A percentile compares a stretch with the other conserved stretches of the same genome.
phyloP scores from a whole-genome alignment of 2,888 invertebrate genomes.

The Caenorhabditis sp. region DNA sequence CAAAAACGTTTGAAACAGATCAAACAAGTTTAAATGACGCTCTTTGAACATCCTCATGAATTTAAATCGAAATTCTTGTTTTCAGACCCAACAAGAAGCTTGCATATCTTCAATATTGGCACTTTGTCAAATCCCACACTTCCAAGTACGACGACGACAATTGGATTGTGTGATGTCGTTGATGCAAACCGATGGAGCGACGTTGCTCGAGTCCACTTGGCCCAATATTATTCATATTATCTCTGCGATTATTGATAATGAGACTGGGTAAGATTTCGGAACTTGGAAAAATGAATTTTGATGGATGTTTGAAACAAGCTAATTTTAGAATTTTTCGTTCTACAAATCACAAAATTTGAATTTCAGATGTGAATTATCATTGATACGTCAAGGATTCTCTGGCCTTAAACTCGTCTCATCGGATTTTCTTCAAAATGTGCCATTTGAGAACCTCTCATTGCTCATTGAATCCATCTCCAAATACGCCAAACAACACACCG shows the following conservation, averaged over 20 bases:
- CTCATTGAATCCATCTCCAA: conserved; percentile 86
- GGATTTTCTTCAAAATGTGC: conserved; percentile 90
- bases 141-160: conserved; percentile 92
- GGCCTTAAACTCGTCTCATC: conserved; percentile 91
- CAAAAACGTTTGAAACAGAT: no score
- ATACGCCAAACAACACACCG: conserved; percentile 93
- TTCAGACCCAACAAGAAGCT: conserved; percentile 82
- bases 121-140: conserved; percentile 86
- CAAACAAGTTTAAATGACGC: no score
- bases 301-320: no score
- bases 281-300: not conserved
- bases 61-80: no score
- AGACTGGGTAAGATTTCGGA: conserved; percentile 38
- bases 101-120: conserved; percentile 89
- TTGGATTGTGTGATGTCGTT: conserved; percentile 91
- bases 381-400: conserved; percentile 82
- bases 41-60: no score
- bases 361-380: conserved; percentile 77
- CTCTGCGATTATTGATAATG: conserved; percentile 81
- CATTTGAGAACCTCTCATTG: conserved; percentile 82
- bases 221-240: conserved; percentile 91
- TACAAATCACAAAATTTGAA: conserved; percentile 52
- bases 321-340: not conserved
- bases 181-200: conserved; percentile 90
- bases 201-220: conserved; percentile 87